Conservation (phyloP, 2,113 vertebrate species). For the Amazona vittata region DNA sequence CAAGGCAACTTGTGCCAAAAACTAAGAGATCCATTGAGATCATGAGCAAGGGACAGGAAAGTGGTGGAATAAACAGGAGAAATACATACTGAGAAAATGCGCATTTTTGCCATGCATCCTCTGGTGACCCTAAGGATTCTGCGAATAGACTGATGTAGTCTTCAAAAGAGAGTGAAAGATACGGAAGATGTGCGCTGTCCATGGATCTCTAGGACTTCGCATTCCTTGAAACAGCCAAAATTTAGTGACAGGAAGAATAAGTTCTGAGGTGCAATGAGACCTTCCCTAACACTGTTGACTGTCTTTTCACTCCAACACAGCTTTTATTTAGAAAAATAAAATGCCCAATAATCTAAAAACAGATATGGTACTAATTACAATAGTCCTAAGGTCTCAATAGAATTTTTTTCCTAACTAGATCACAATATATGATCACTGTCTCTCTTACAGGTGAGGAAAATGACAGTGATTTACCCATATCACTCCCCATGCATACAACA, state of each 20-base stretch:
- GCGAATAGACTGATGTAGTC: background rate
- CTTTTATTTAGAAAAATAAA: background rate
- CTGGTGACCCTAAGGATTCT: background rate
- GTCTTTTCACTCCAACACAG: background rate
- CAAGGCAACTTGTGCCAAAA: background rate
- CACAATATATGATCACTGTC: background rate
- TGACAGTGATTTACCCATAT: background rate
- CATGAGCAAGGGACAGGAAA: background rate
- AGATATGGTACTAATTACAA: background rate
- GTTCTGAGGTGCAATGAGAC: background rate
- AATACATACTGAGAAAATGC: background rate
- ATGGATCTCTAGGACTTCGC: background rate
- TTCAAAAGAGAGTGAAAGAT: background rate
- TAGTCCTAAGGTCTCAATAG: background rate
- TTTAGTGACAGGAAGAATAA: background rate
- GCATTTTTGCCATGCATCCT: background rate
- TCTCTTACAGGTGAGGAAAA: background rate
- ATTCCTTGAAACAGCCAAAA: background rate
- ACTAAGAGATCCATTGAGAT: background rate
- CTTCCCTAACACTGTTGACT: background rate
- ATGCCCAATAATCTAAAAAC: background rate
- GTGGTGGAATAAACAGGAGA: background rate
- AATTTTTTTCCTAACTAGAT: background rate
- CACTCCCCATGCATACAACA: background rate
- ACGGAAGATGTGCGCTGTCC: background rate